A percentile compares a stretch with the other conserved stretches of the same genome.
Conservation (phyloP, 2,113 vertebrate genomes). For the Nerophis ophidion region DNA sequence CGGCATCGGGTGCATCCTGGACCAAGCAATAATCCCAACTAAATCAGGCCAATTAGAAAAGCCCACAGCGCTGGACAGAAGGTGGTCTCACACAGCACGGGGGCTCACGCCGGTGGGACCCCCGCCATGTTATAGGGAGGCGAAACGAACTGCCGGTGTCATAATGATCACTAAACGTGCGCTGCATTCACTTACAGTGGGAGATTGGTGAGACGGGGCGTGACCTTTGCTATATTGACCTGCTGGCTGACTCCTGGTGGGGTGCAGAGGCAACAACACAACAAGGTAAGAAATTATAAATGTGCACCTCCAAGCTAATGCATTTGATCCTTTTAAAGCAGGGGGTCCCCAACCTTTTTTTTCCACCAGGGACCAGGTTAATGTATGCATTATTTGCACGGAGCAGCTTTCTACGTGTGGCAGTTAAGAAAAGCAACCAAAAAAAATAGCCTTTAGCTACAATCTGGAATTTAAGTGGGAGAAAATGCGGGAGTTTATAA, state of each 20-base stretch:
- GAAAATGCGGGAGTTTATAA: too few species aligned
- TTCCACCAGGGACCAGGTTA: too few species aligned
- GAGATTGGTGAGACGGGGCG: constrained; percentile 53
- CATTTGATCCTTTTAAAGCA: constrained; percentile 1
- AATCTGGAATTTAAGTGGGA: too few species aligned
- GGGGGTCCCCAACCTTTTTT: too few species aligned
- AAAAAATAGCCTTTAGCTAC: too few species aligned
- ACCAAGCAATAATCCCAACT: constrained; percentile 18
- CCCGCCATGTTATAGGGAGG: constrained; percentile 55
- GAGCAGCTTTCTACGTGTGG: too few species aligned
- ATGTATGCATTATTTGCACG: too few species aligned
- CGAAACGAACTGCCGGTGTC: constrained; percentile 39
- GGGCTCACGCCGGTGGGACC: constrained; percentile 40
- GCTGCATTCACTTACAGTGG: constrained; percentile 60
- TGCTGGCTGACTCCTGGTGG: constrained; percentile 43
- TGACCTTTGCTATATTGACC: constrained; percentile 68
- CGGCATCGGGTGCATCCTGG: constrained; percentile 6
- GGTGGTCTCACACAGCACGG: constrained; percentile 47
- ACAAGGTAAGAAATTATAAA: constrained; percentile 13
- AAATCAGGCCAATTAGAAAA: constrained; percentile 54
- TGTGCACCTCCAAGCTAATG: neutral
- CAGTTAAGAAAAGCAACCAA: too few species aligned
- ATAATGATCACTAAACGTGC: constrained; percentile 71
- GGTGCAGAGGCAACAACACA: constrained; percentile 39
- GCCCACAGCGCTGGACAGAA: constrained; percentile 30